phyloP scores from a whole-genome alignment of 1,140 invertebrate species.

The Aphelenchoides avenae region DNA sequence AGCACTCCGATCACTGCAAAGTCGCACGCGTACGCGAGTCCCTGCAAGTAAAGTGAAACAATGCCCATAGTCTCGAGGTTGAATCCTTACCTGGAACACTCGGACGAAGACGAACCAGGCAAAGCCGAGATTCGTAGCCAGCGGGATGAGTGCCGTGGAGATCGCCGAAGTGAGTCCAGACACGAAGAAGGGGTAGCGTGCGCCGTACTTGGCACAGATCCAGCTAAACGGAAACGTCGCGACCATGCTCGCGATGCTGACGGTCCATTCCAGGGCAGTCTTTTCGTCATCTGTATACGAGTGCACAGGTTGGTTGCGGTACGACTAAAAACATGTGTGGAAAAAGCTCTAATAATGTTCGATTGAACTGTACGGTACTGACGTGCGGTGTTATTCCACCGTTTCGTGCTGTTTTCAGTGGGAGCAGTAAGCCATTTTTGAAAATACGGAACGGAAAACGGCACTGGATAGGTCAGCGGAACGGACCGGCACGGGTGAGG shows the following conservation, averaged over 20 bases:
- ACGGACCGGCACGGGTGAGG: too few relatives aligned
- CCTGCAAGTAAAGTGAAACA: not conserved
- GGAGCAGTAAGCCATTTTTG: too few relatives aligned
- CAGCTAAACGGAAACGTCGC: constrained; percentile 31
- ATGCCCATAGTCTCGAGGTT: constrained; percentile 2
- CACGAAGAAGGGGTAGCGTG: constrained; percentile 31
- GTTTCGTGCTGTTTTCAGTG: too few relatives aligned
- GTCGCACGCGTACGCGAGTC: constrained; percentile 29
- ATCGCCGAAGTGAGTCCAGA: constrained; percentile 28
- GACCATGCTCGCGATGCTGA: constrained; percentile 25
- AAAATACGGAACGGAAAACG: too few relatives aligned
- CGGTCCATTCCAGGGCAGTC: constrained; percentile 26
- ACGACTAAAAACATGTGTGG: too few relatives aligned
- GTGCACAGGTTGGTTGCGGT: too few relatives aligned
- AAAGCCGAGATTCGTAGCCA: constrained; percentile 18
- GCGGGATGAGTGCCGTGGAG: constrained; percentile 23
- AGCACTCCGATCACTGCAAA: constrained; percentile 35
- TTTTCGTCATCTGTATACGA: constrained; percentile 32
- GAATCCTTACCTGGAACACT: constrained; percentile 27
- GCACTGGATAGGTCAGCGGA: too few relatives aligned
- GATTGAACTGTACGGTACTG: too few relatives aligned
- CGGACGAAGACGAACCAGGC: constrained; percentile 16
- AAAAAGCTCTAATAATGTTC: too few relatives aligned
- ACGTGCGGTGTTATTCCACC: too few relatives aligned
- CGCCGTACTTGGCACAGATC: constrained; percentile 23